Conservation (phyloP, 1,140 invertebrate species). For the Colletes gigas region DNA sequence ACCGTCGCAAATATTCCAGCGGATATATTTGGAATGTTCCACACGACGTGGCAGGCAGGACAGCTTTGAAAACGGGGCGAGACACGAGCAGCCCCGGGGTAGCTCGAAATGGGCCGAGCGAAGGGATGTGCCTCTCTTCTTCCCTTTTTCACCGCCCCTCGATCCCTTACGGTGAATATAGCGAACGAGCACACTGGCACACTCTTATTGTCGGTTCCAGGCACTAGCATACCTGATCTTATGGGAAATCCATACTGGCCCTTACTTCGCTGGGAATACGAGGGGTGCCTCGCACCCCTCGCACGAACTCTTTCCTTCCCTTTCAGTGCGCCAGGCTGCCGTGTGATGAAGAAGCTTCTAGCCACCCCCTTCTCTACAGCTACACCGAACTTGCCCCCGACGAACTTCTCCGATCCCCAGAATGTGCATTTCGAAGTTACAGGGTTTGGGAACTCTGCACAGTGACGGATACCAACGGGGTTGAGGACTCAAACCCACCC, state of each 20-base stretch:
- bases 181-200: constrained; percentile 64
- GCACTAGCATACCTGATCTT: constrained; percentile 77
- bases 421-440: background rate
- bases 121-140: constrained; percentile 61
- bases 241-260: constrained; percentile 79
- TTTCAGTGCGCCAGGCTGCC: background rate
- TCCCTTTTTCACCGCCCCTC: background rate
- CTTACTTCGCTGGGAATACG: constrained; percentile 62
- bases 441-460: background rate
- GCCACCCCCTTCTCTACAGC: constrained; percentile 3
- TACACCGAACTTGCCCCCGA: constrained; percentile 3
- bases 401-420: constrained; percentile 3
- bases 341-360: constrained; percentile 14
- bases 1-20: constrained; percentile 18
- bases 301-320: constrained; percentile 35
- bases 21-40: constrained; percentile 62
- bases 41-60: constrained; percentile 45
- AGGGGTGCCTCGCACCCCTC: constrained; percentile 47
- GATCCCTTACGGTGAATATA: constrained; percentile 33
- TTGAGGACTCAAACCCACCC: no score
- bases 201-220: constrained; percentile 76
- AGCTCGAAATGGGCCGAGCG: constrained; percentile 63
- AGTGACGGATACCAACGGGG: no score
- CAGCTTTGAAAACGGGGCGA: constrained; percentile 51
- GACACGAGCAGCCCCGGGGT: constrained; percentile 53